These are phyloP conservation scores for Tachystola acroxantha DNA, from an alignment of 2,888 invertebrate species.

Conservation along the genomic window DNA sequence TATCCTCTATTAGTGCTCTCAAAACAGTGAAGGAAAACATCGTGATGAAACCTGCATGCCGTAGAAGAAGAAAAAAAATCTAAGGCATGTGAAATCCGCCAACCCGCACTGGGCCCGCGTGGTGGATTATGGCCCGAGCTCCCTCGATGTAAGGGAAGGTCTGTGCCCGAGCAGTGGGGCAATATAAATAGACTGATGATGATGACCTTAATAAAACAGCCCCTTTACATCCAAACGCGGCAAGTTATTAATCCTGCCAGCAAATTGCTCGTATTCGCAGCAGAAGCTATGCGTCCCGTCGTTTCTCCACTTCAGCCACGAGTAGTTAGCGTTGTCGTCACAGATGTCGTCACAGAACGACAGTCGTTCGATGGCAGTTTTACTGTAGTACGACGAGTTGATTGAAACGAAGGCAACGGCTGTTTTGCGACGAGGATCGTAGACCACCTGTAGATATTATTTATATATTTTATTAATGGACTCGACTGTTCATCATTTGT, in stretches of 20 bases:
- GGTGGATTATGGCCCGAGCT: too few species aligned
- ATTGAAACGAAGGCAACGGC: conserved; percentile 54
- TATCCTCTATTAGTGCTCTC: too few species aligned
- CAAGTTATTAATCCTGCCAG: conserved; percentile 25
- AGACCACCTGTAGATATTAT: conserved; percentile 46
- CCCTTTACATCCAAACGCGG: conserved; percentile 30
- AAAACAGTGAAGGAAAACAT: too few species aligned
- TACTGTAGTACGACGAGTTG: conserved; percentile 53
- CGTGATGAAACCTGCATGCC: too few species aligned
- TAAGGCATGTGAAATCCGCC: too few species aligned
- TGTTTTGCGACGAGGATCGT: conserved; percentile 34
- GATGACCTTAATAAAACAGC: conserved; percentile 25
- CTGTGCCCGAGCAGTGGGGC: too few species aligned
- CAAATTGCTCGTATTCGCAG: conserved; percentile 49
- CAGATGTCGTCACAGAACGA: conserved; percentile 55
- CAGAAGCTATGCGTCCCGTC: conserved; percentile 63
- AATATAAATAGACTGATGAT: too few species aligned
- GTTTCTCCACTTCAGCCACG: conserved; percentile 56
- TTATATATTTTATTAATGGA: too few species aligned
- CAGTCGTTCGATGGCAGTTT: conserved; percentile 24
- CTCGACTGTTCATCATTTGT: too few species aligned
- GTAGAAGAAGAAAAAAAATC: too few species aligned
- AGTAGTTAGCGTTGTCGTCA: conserved; percentile 27
- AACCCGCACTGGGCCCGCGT: too few species aligned
- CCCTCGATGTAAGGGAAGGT: too few species aligned